Evolutionary conservation across 2,797 vertebrate species (phyloP), one percentile per base, ranked within the genome.

Genomic region (Leuciscus waleckii): DNA sequence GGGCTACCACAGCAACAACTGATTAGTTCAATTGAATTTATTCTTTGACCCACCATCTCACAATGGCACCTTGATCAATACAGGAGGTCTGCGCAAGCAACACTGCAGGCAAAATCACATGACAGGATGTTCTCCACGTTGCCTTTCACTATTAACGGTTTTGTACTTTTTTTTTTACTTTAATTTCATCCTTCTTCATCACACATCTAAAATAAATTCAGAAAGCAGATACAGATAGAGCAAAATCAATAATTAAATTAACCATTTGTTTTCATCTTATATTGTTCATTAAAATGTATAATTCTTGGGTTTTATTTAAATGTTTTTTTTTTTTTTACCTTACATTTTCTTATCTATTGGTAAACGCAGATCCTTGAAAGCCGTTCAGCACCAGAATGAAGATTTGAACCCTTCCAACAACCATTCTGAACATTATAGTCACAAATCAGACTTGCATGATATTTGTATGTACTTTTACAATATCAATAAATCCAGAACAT

Each of bases 281-380:
- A 37, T 35, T 75, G 49, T 35, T 37, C 19, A n/a, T 56, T 54
- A 32, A 51, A 75, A 75, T 46, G 4, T 43, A 19, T 29, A 51
- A 21, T 10, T 49, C 29, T 49, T 19, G 21, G 14, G 8, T 73
- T 51, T 29, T 13, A 11, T 4, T 7, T 94, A 3, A 23, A 29
- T 80, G 2, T 79, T 80, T 77, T 41, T 26, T 89, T 89, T 89
- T 39, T 37, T 73, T 19, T 21, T 39, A 79, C 63, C 93, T 91
- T 91, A 94, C 95, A 95, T 82, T 78, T 23, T 68, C 65, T 85
- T 61, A 74, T 51, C 26, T 32, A 13, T 49, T 81, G 94, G 87
- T 92, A 54, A 89, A 83, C 87, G 93, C 91, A 88, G 76, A 86
- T 71, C 68, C 84, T 58, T 26, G 41, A 71, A 74, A 82, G 83